phyloP scores from a whole-genome alignment of 2,113 vertebrate genomes.

The Okapia johnstoni region DNA sequence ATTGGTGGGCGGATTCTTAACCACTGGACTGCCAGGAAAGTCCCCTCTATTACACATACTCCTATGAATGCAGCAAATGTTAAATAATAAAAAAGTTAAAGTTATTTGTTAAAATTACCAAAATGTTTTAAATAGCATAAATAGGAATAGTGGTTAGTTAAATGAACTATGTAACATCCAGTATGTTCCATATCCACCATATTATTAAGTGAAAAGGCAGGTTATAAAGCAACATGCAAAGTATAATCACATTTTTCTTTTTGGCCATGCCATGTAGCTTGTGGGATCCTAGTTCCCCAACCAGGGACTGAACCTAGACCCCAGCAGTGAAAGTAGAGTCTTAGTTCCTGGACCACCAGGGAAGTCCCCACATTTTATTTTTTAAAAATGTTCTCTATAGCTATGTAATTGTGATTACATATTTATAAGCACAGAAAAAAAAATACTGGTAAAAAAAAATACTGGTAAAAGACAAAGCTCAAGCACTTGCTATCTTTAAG shows the following conservation, averaged over 20 bases:
- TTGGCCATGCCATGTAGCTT: background rate
- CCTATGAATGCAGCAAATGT: background rate
- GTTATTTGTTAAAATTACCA: background rate
- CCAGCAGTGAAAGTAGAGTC: background rate
- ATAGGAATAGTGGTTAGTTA: background rate
- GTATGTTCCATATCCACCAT: background rate
- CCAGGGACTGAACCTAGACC: background rate
- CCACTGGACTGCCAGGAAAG: background rate
- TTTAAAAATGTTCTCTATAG: background rate
- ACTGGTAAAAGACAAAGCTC: background rate
- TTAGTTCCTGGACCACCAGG: background rate
- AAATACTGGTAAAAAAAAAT: background rate
- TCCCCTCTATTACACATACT: background rate
- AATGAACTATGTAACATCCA: background rate
- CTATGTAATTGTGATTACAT: background rate
- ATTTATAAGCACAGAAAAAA: background rate
- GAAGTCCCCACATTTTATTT: background rate
- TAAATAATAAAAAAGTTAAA: background rate
- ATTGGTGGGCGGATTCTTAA: background rate
- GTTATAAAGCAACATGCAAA: background rate
- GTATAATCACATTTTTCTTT: background rate
- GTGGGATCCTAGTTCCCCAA: background rate
- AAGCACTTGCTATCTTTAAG: background rate
- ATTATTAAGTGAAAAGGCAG: background rate
- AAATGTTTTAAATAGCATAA: background rate